These are phyloP conservation scores for Cydia splendana DNA, from an alignment of 1,140 invertebrate genomes.

Conservation along the genomic window DNA sequence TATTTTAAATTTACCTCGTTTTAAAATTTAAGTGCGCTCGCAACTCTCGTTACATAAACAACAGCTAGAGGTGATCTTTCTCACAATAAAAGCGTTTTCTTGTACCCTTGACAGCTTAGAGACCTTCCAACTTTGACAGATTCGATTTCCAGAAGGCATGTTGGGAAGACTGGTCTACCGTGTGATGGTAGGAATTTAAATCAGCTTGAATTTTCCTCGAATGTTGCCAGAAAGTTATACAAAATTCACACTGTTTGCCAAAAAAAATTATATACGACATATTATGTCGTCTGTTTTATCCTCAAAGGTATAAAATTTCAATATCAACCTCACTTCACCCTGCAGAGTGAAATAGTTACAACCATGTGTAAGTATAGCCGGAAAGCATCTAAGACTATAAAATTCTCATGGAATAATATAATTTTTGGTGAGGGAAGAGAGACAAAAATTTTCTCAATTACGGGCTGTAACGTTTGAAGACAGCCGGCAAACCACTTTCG, in stretches of 20 bases:
- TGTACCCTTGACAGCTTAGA: slow-evolving; percentile 50
- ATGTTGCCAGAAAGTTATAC: neutral
- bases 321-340: no score
- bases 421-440: neutral
- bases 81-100: slow-evolving; percentile 54
- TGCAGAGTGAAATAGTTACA: no score
- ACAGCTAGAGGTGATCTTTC: slow-evolving; percentile 8
- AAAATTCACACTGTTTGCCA: neutral
- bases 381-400: neutral
- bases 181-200: neutral
- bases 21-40: neutral
- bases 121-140: slow-evolving; percentile 49
- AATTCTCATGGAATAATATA: neutral
- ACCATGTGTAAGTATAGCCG: no score
- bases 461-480: neutral
- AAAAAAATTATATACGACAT: no score
- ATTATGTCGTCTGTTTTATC: no score
- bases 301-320: no score
- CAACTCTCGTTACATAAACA: slow-evolving; percentile 2
- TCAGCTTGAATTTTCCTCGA: neutral
- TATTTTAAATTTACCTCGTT: neutral
- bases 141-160: slow-evolving; percentile 54
- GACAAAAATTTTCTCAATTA: slow-evolving; percentile 14
- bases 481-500: slow-evolving; percentile 12
- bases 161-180: neutral